Percentiles rank a stretch among this genome's conserved stretches.
Conservation (phyloP, 2,113 vertebrate genomes). For the Anguilla rostrata region DNA sequence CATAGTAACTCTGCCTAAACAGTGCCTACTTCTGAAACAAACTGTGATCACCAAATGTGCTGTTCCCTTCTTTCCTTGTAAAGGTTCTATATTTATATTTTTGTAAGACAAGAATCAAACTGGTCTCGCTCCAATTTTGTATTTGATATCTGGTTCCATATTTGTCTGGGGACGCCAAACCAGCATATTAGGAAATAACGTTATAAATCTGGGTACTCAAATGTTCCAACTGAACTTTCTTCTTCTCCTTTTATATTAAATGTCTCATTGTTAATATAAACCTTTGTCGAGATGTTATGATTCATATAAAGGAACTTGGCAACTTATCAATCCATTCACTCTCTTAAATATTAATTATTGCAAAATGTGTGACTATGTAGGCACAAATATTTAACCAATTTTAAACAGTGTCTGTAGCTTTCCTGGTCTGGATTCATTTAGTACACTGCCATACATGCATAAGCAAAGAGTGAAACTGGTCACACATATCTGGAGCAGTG, state of each 20-base stretch:
- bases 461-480: no score
- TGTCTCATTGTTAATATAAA: neutral
- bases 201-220: neutral
- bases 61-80: neutral
- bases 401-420: no score
- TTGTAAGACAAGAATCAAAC: no score
- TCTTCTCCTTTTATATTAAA: neutral
- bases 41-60: neutral
- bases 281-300: neutral
- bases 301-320: neutral
- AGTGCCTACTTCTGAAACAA: neutral
- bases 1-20: no score
- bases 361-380: neutral
- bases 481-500: no score
- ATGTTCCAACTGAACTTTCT: neutral
- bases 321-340: neutral
- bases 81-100: neutral
- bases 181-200: no score
- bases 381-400: no score
- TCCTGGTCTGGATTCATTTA: no score
- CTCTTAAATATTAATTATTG: neutral
- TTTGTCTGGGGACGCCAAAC: no score
- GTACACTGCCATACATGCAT: no score
- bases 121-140: no score
- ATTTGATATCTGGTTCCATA: no score